Percentiles rank a stretch among this genome's conserved stretches.
These are phyloP conservation scores for Oligia fasciuncula DNA, from an alignment of 2,888 invertebrate species.

Conservation along the genomic window DNA sequence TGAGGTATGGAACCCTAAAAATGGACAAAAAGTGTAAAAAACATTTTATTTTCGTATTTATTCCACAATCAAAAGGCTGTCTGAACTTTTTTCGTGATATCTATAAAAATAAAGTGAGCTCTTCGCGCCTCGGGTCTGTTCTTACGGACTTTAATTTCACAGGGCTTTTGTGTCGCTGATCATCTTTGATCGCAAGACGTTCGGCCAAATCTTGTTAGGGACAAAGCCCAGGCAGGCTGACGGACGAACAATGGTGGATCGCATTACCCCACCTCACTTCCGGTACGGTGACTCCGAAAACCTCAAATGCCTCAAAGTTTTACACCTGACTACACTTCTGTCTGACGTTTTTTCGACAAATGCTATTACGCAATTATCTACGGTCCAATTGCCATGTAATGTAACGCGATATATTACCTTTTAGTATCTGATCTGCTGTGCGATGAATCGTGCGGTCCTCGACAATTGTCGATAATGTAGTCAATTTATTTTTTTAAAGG, in stretches of 20 bases:
- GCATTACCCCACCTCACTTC: conserved; percentile 80
- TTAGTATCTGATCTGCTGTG: conserved; percentile 26
- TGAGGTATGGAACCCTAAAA: neutral
- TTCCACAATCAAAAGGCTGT: conserved; percentile 32
- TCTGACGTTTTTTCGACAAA: conserved; percentile 72
- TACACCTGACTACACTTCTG: conserved; percentile 81
- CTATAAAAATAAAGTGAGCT: conserved; percentile 52
- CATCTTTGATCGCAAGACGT: conserved; percentile 74
- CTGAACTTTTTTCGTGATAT: conserved; percentile 37
- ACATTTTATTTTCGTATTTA: conserved; percentile 30
- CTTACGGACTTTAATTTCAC: conserved; percentile 76
- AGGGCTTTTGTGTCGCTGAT: conserved; percentile 74
- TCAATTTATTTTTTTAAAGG: conserved; percentile 26
- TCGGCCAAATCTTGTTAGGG: conserved; percentile 84
- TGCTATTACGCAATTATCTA: conserved; percentile 74
- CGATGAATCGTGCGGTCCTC: conserved; percentile 30
- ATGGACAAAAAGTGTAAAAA: conserved; percentile 13
- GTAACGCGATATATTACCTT: conserved; percentile 53
- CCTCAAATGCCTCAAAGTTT: conserved; percentile 79
- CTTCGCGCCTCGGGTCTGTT: conserved; percentile 73
- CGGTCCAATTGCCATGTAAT: conserved; percentile 62
- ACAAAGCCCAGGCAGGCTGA: conserved; percentile 74
- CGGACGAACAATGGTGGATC: conserved; percentile 80
- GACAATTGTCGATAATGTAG: conserved; percentile 31
- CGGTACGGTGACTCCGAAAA: conserved; percentile 79